These are phyloP conservation scores for Dolichallabes microphthalmus DNA, from an alignment of 2,113 vertebrate genomes.

Conservation along the genomic window DNA sequence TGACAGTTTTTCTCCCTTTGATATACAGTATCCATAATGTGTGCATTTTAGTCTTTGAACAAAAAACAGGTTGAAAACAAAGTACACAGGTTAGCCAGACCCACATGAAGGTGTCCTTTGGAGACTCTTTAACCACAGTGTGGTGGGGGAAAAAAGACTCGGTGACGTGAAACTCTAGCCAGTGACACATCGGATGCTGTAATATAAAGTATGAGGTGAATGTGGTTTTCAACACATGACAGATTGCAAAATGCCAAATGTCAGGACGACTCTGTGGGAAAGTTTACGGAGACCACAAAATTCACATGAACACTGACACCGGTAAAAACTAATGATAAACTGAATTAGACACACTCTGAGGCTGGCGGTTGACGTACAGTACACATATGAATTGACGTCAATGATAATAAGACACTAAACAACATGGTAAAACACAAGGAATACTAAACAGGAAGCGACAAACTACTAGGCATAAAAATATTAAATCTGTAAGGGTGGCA, in stretches of 20 bases:
- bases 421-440: not conserved
- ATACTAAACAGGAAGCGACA: slow-evolving; percentile 24
- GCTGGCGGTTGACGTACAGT: not conserved
- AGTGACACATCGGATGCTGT: not conserved
- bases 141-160: not conserved
- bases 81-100: not conserved
- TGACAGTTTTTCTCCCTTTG: not conserved
- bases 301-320: not conserved
- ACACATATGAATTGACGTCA: slow-evolving; percentile 1
- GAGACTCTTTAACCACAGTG: not conserved
- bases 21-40: not conserved
- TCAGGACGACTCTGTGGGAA: slow-evolving; percentile 3
- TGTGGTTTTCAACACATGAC: slow-evolving; percentile 5
- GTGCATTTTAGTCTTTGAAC: not conserved
- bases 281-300: slow-evolving; percentile 1
- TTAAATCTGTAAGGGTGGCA: not conserved
- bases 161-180: not conserved
- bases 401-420: not conserved
- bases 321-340: not conserved
- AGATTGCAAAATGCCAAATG: not conserved
- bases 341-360: not conserved
- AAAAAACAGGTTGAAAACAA: not conserved
- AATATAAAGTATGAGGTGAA: not conserved
- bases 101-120: not conserved
- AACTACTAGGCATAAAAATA: not conserved